phyloP scores from a whole-genome alignment of 2,113 vertebrate species.

The Ciconia stormi region DNA sequence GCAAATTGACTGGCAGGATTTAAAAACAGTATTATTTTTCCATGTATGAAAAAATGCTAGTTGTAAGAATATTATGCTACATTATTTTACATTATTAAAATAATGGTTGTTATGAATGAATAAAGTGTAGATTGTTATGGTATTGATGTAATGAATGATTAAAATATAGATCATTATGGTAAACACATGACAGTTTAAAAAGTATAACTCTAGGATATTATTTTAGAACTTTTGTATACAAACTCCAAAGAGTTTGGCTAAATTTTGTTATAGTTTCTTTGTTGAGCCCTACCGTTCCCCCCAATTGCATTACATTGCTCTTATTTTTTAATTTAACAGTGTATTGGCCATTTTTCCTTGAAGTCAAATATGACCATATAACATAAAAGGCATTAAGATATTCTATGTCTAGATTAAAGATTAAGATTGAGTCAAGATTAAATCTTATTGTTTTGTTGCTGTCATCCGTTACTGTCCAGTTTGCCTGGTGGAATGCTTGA shows the following conservation, averaged over 20 bases:
- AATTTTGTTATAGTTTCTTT: not conserved
- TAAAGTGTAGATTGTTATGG: not conserved
- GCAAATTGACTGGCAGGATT: not conserved
- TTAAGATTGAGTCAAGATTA: not conserved
- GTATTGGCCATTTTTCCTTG: not conserved
- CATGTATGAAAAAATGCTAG: not conserved
- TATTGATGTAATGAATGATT: not conserved
- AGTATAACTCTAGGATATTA: not conserved
- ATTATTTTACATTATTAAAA: not conserved
- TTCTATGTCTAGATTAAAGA: not conserved
- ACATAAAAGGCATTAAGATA: not conserved
- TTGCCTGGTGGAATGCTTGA: not conserved
- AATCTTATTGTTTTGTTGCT: not conserved
- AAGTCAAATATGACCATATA: not conserved
- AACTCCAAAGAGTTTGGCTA: not conserved
- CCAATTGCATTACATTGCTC: not conserved
- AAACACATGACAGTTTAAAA: not conserved
- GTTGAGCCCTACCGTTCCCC: fast-evolving
- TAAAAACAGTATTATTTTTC: not conserved
- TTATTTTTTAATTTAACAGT: not conserved
- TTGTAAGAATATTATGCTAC: not conserved
- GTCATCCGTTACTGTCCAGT: not conserved
- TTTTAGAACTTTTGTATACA: not conserved
- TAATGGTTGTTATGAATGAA: no score
- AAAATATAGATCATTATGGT: not conserved